Percentiles rank a stretch among this genome's conserved stretches.
phyloP scores from a whole-genome alignment of 2,797 vertebrate species.

The Chelon labrosus region DNA sequence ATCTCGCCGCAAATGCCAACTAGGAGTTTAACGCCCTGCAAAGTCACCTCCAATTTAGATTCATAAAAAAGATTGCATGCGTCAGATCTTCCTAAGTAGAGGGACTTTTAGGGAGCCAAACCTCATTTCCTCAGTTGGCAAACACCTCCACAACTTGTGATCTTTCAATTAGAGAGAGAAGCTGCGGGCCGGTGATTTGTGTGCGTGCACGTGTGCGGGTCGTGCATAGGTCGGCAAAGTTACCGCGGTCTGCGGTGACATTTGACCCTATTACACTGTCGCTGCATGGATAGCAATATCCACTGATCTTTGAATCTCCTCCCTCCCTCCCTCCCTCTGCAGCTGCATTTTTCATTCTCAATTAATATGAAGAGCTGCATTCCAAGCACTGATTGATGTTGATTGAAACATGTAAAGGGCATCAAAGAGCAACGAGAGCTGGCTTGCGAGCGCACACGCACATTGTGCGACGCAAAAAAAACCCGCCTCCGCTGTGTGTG shows the following conservation, averaged over 20 bases:
- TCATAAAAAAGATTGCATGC: slow-evolving; percentile 72
- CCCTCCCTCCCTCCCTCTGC: slow-evolving; percentile 4
- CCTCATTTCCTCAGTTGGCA: slow-evolving; percentile 73
- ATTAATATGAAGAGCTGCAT: slow-evolving; percentile 72
- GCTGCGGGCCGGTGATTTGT: slow-evolving; percentile 48
- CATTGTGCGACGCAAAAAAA: slow-evolving; percentile 15
- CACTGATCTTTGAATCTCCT: slow-evolving; percentile 45
- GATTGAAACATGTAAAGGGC: slow-evolving; percentile 83
- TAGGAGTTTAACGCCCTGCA: slow-evolving; percentile 64
- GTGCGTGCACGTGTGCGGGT: slow-evolving; percentile 12
- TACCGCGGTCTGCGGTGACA: slow-evolving; percentile 37
- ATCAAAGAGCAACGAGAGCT: slow-evolving; percentile 70
- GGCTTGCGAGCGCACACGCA: not conserved
- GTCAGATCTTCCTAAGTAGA: slow-evolving; percentile 69
- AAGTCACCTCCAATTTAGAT: slow-evolving; percentile 79
- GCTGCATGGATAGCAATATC: slow-evolving; percentile 42
- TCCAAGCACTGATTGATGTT: slow-evolving; percentile 78
- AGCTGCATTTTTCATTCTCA: slow-evolving; percentile 52
- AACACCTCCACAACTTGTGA: slow-evolving; percentile 55
- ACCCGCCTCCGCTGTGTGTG: slow-evolving; percentile 12
- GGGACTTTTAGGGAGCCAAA: slow-evolving; percentile 62
- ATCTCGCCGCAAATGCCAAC: slow-evolving; percentile 67
- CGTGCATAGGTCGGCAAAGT: slow-evolving; percentile 41
- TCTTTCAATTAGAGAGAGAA: slow-evolving; percentile 63
- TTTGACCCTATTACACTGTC: slow-evolving; percentile 60